A percentile compares a stretch with the other conserved stretches of the same genome.
phyloP scores from a whole-genome alignment of 2,113 vertebrate genomes.

The Fregata magnificens region DNA sequence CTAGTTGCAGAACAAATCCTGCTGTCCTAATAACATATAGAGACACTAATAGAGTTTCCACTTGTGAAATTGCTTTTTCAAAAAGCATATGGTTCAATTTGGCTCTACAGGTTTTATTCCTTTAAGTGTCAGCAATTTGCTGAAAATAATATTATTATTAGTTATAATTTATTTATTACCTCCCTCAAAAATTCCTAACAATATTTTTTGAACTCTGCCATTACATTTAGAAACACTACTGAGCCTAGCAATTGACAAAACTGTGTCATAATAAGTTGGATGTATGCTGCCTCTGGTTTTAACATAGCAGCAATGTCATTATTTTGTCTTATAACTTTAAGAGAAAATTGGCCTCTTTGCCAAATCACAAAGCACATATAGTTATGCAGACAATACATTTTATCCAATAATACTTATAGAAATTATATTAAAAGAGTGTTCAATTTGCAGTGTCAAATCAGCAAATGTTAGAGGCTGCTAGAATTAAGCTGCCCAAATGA shows the following conservation, averaged over 20 bases:
- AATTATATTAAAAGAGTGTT: background rate
- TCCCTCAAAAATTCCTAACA: slow-evolving; percentile 19
- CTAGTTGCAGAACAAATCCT: background rate
- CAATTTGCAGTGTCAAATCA: background rate
- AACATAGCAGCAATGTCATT: background rate
- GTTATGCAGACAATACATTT: background rate
- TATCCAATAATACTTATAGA: background rate
- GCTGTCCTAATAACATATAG: slow-evolving; percentile 14
- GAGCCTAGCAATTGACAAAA: slow-evolving; percentile 3
- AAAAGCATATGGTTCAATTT: slow-evolving; percentile 3
- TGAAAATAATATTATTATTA: slow-evolving; percentile 50
- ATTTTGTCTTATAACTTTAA: slow-evolving; percentile 26
- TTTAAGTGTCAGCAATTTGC: slow-evolving; percentile 34
- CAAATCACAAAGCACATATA: background rate
- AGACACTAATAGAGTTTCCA: slow-evolving; percentile 46
- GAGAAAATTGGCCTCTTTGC: background rate
- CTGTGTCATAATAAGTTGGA: background rate
- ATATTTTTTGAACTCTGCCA: slow-evolving; percentile 25
- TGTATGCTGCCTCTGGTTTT: slow-evolving; percentile 17
- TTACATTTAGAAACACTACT: background rate
- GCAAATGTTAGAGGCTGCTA: background rate
- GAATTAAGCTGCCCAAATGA: background rate
- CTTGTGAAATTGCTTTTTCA: slow-evolving; percentile 37
- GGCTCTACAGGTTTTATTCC: slow-evolving; percentile 14
- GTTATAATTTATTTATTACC: slow-evolving; percentile 50